These are phyloP conservation scores for Tanypteryx hageni DNA, from an alignment of 2,888 invertebrate genomes.

Conservation along the genomic window DNA sequence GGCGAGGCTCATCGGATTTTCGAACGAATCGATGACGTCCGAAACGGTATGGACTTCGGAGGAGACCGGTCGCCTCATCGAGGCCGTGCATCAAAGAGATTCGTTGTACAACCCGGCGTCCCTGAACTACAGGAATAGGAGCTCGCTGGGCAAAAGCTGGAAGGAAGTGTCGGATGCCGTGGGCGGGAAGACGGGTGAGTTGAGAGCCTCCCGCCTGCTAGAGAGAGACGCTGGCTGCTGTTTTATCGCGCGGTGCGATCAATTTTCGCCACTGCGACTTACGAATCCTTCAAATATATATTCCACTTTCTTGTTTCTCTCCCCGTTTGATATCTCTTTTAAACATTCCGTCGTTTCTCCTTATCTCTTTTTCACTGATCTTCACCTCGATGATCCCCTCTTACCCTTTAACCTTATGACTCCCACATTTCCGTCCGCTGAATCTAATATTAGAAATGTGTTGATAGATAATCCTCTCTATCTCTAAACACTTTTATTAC, in stretches of 20 bases:
- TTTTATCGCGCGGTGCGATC: not conserved
- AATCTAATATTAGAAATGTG: too few relatives aligned
- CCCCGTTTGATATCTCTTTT: too few relatives aligned
- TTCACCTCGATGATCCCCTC: too few relatives aligned
- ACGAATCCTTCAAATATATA: not conserved
- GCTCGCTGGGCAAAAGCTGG: conserved; percentile 22
- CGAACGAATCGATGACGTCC: not conserved
- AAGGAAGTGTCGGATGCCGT: conserved; percentile 42
- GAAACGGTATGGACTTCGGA: conserved; percentile 39
- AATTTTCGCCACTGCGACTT: not conserved
- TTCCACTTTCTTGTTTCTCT: not conserved
- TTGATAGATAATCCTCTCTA: too few relatives aligned
- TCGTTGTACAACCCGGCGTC: conserved; percentile 36
- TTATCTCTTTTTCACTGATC: too few relatives aligned
- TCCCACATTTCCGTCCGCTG: too few relatives aligned
- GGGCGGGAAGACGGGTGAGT: conserved; percentile 25
- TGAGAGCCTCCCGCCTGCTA: not conserved
- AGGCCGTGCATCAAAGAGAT: not conserved
- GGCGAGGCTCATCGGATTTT: not conserved
- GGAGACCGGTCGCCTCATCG: conserved; percentile 8
- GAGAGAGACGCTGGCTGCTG: not conserved
- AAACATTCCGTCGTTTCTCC: too few relatives aligned
- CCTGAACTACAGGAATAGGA: conserved; percentile 6
- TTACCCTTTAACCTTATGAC: too few relatives aligned
- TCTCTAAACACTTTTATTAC: too few relatives aligned